These are phyloP conservation scores for Tetraodon nigroviridis DNA, from an alignment of 2,113 vertebrate species.

Conservation along the genomic window DNA sequence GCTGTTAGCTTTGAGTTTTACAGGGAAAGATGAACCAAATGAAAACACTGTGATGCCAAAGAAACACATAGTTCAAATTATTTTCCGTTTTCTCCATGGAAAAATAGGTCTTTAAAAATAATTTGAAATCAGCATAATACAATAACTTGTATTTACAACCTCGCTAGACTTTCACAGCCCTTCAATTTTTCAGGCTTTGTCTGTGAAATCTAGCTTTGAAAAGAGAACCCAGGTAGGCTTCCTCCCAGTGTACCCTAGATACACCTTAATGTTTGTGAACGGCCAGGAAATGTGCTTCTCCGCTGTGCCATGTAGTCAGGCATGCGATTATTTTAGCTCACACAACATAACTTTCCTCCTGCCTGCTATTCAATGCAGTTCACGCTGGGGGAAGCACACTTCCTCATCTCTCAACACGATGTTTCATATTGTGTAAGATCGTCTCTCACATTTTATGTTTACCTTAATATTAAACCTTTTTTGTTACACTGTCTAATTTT, in stretches of 20 bases:
- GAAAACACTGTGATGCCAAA: too few relatives aligned
- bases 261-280: neutral
- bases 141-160: neutral
- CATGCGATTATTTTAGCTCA: conserved; percentile 13
- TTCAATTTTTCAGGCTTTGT: too few relatives aligned
- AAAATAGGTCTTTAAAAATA: too few relatives aligned
- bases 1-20: too few relatives aligned
- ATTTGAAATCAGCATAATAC: neutral
- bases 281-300: conserved; percentile 30
- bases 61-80: too few relatives aligned
- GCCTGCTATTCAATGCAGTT: conserved; percentile 2
- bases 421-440: neutral
- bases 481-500: too few relatives aligned
- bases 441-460: neutral
- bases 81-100: too few relatives aligned
- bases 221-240: neutral
- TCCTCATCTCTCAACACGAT: conserved; percentile 53
- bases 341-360: conserved; percentile 37
- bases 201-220: neutral
- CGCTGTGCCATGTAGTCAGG: conserved; percentile 3
- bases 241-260: neutral
- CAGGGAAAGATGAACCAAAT: too few relatives aligned
- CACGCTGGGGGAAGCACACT: conserved; percentile 41
- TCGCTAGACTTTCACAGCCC: too few relatives aligned
- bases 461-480: too few relatives aligned